A percentile compares a stretch with the other conserved stretches of the same genome.
Conservation (phyloP, 2,797 vertebrate genomes). For the Pseudochromis fuscus region DNA sequence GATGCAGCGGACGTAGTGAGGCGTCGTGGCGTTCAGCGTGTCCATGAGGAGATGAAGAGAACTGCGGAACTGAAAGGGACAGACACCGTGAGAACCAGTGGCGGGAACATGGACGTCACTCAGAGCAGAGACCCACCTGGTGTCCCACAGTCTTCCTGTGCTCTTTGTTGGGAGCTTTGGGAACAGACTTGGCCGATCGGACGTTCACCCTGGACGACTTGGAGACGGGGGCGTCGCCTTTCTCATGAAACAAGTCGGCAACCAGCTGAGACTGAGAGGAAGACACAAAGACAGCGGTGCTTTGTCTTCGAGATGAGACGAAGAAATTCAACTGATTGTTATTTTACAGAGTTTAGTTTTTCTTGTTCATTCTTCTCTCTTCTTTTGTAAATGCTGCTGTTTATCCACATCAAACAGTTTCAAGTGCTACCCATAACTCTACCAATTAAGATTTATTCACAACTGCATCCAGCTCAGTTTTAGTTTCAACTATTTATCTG, state of each 20-base stretch:
- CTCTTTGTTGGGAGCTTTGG: slow-evolving; percentile 90
- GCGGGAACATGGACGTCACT: accelerated
- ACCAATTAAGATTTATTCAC: no score
- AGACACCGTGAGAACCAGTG: slow-evolving; percentile 1
- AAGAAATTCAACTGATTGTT: no score
- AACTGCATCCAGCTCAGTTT: no score
- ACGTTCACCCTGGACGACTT: slow-evolving; percentile 85
- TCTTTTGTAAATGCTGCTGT: no score
- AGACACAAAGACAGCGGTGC: no score
- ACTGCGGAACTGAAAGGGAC: slow-evolving; percentile 89
- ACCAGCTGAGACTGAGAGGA: slow-evolving; percentile 90
- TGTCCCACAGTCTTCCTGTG: slow-evolving; percentile 94
- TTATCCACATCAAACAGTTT: no score
- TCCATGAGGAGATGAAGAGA: slow-evolving; percentile 96
- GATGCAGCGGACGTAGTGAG: slow-evolving; percentile 97
- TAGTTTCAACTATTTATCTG: no score
- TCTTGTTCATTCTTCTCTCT: no score
- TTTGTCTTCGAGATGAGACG: no score
- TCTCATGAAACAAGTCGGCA: slow-evolving; percentile 91
- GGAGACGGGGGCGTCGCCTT: slow-evolving; percentile 69
- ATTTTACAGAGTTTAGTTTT: no score
- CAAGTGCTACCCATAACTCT: no score
- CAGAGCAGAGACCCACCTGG: slow-evolving; percentile 84
- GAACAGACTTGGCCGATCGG: slow-evolving; percentile 82
- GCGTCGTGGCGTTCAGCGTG: slow-evolving; percentile 94